These are phyloP conservation scores for Listronotus bonariensis DNA, from an alignment of 1,140 invertebrate species.

Conservation along the genomic window DNA sequence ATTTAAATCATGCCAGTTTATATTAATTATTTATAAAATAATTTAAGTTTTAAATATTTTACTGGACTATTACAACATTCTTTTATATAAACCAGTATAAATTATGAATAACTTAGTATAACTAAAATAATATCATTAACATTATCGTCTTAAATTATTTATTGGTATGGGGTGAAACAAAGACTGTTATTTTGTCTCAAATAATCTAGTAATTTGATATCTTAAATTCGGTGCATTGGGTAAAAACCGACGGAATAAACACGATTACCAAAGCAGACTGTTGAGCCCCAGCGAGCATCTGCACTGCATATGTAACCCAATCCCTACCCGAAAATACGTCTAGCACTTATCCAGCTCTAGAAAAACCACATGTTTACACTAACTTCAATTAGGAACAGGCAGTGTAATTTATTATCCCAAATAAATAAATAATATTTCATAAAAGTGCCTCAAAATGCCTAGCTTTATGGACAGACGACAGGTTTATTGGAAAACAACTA, in stretches of 20 bases:
- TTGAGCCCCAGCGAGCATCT: conserved; percentile 27
- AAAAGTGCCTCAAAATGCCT: conserved; percentile 30
- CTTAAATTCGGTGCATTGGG: not conserved
- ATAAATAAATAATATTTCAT: conserved; percentile 37
- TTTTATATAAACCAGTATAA: too few species aligned
- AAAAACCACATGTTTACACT: conserved; percentile 38
- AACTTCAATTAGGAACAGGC: conserved; percentile 35
- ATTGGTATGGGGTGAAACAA: not conserved
- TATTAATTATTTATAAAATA: too few species aligned
- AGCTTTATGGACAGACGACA: conserved; percentile 32
- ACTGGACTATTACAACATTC: too few species aligned
- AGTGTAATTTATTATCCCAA: conserved; percentile 36
- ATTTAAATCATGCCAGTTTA: too few species aligned
- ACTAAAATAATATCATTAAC: too few species aligned
- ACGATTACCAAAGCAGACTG: conserved; percentile 6
- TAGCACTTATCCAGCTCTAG: conserved; percentile 35
- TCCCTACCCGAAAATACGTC: conserved; percentile 34
- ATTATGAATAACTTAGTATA: too few species aligned
- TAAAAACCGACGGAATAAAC: conserved; percentile 13
- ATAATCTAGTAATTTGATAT: conserved; percentile 10
- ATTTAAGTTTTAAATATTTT: too few species aligned
- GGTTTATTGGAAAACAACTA: conserved; percentile 30
- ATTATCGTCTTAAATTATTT: too few species aligned
- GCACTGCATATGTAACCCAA: conserved; percentile 33
- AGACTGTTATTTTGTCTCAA: not conserved